These are phyloP conservation scores for Dermochelys coriacea DNA, from an alignment of 2,797 vertebrate species.

Conservation along the genomic window DNA sequence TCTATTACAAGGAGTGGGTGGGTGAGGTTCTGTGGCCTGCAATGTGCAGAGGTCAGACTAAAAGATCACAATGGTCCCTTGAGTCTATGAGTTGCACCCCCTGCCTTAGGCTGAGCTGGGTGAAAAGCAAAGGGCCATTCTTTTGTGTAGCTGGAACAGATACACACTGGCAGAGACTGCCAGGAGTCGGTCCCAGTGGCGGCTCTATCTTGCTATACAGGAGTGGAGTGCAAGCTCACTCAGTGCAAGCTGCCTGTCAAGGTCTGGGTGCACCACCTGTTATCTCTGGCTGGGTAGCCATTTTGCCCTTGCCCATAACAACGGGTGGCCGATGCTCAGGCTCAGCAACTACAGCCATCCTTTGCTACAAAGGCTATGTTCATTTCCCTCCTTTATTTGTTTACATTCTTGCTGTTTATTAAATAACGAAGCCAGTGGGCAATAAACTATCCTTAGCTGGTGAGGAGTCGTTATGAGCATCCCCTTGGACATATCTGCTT, in stretches of 20 bases:
- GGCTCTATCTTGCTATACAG: neutral
- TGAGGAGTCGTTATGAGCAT: slow-evolving; percentile 44
- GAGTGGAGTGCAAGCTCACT: neutral
- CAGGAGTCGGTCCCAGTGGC: neutral
- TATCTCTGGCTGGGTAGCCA: neutral
- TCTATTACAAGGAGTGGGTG: neutral
- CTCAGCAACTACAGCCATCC: slow-evolving; percentile 36
- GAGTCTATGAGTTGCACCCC: neutral
- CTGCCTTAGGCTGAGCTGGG: neutral
- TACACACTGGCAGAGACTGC: neutral
- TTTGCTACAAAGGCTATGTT: slow-evolving; percentile 12
- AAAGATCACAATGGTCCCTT: neutral
- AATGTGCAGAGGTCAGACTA: neutral
- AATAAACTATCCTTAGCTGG: slow-evolving; percentile 34
- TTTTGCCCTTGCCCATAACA: neutral
- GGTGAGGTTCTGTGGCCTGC: neutral
- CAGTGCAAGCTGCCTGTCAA: neutral
- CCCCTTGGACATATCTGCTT: slow-evolving; percentile 23
- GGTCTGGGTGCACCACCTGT: neutral
- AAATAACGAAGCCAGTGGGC: slow-evolving; percentile 30
- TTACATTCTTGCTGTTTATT: neutral
- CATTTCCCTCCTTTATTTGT: neutral
- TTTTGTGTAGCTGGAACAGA: neutral
- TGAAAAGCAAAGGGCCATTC: neutral
- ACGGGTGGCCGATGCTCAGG: slow-evolving; percentile 3